phyloP scores from a whole-genome alignment of 2,113 vertebrate genomes.

The Oceanodroma tethys region DNA sequence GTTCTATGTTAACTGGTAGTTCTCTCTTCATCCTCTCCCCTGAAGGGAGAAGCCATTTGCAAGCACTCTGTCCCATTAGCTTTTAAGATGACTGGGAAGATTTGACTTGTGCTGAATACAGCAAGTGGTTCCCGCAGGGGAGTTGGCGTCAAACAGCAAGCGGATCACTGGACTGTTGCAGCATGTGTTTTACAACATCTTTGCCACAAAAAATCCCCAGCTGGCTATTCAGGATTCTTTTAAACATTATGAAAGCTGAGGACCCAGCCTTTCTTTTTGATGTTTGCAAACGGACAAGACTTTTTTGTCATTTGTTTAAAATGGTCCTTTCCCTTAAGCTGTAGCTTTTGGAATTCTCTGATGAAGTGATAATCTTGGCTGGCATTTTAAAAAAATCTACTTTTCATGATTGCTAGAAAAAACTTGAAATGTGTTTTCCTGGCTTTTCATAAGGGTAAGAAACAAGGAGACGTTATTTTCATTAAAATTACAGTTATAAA shows the following conservation, averaged over 20 bases:
- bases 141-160: neutral
- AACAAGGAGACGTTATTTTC: neutral
- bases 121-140: neutral
- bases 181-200: neutral
- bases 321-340: neutral
- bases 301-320: neutral
- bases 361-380: neutral
- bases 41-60: neutral
- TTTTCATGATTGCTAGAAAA: neutral
- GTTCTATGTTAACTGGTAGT: neutral
- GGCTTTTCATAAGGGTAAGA: neutral
- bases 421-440: neutral
- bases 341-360: neutral
- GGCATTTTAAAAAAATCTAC: neutral
- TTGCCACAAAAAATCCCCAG: neutral
- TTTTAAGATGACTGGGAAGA: neutral
- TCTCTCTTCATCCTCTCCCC: neutral
- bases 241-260: neutral
- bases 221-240: neutral
- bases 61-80: conserved; percentile 10
- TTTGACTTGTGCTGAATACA: neutral
- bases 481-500: neutral
- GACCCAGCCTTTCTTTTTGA: neutral
- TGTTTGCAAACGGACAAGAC: neutral
- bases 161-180: neutral